Base-by-base conservation (phyloP, 1,140 invertebrate species). In the Triops cancriformis region DNA sequence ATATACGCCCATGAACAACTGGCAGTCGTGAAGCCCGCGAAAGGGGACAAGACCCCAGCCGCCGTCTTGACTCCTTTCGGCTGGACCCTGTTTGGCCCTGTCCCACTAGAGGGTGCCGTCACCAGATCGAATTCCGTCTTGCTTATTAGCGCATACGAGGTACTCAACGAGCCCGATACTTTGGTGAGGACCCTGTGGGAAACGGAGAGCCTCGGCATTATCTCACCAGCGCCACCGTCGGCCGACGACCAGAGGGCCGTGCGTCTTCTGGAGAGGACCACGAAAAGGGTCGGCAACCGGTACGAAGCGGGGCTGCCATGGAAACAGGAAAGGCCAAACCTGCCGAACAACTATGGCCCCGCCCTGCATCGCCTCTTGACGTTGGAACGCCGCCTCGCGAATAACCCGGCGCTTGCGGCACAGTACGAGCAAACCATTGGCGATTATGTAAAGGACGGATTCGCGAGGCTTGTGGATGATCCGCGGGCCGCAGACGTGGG, bases 241-340 rank as follows among this genome's bases (percentile, higher is more conserved):
- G 79, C 74, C n/a, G n/a, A n/a, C 12, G 74, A 79, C 14, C 42
- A 18, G 42, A 26, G 64, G 42, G 76, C 79, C 1, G 18, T 31
- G 0, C 10, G 45, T 6, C 2, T 80, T 23, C 42, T 80, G n/a
- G 75, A 80, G 14, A 18, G 73, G n/a, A 76, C 79, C 12, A 73
- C 37, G 1, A 41, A 42, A 31, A 75, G 74, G 41, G 72, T 73
- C 72, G 73, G 76, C 18, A 75, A 77, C 0, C 42, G 79, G n/a
- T 79, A 73, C 26, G 79, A 80, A 43, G 42, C 73, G 0, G 79
- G 73, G 1, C 51, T 80, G 3, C 74, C 78, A 11, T 80, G 80
- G 80, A 78, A 72, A 64, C 14, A 77, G 14, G 75, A 76, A 18
- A 42, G 73, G 10, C 18, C 74, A 1, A 41, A 23, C 2, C 64